Base-by-base conservation (phyloP, 2,888 invertebrate genomes). In the Eupithecia subfuscata region DNA sequence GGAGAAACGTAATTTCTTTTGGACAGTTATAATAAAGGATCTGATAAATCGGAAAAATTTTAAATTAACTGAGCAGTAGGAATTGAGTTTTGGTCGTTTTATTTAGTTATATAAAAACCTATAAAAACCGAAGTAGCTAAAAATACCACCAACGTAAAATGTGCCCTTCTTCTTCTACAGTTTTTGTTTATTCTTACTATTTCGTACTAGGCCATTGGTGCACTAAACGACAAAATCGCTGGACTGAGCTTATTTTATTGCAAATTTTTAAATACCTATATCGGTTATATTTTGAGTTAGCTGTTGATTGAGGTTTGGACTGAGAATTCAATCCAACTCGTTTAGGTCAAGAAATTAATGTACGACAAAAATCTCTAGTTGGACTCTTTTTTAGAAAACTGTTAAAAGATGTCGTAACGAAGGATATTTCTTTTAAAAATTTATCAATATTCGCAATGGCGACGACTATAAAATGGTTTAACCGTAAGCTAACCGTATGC, bases 1-100 rank as follows among this genome's bases (percentile, higher is more conserved):
- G 82, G 86, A 84, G 88, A 87, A 89, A 90, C 86, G 89, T 88
- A 92, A 92, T 92, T 92, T 91, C 90, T 90, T 91, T 92, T 89
- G 91, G 91, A 79, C 78, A 81, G 77, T 84, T 81, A 89, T 85
- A 88, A 90, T 89, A 89, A 84, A 81, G 87, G 83, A 84, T 82
- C 81, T 82, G 82, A 84, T 83, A 81, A 83, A 84, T 85, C 83
- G 82, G 78, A 80, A 81, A 82, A 83, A 83, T 65, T 71, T 25
- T 71, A 73, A 72, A 48, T 37, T 40, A 71, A 70, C 67, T 73
- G 56, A 67, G 30, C 45, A 25, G 12, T 12, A 56, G 12, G 5
- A 22, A n/a, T 56, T 8, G 56, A 12, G 22, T n/a, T 7, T 9
- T 12, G 12, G 14, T 12, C 7, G 7, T 52, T 52, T n/a, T 52